Evolutionary conservation across 2,797 vertebrate species (phyloP).

Genomic region (Octomys mimax): DNA sequence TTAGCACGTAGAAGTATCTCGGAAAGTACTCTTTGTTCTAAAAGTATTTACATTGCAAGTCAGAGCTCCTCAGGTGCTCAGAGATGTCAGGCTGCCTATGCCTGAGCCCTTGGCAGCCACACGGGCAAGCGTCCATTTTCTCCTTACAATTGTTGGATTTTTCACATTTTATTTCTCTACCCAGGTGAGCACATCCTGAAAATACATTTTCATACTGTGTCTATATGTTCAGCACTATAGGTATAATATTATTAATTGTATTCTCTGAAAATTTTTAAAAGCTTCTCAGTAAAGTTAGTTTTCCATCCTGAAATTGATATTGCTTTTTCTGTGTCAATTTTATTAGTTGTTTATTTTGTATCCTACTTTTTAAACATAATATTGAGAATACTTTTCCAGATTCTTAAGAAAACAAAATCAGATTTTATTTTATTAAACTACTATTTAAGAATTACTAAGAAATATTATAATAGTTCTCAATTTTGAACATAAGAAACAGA

Average conservation of each 20-base stretch:
- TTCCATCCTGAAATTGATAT: background rate
- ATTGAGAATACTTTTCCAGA: background rate
- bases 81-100: background rate
- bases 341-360: background rate
- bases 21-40: background rate
- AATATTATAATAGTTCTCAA: background rate
- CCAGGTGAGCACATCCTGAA: background rate
- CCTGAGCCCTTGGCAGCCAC: background rate
- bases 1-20: background rate
- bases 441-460: background rate
- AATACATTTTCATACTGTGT: background rate
- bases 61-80: background rate
- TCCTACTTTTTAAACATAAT: background rate
- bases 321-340: background rate
- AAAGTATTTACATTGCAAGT: background rate
- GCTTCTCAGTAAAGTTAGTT: background rate
- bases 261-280: background rate
- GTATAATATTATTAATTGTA: background rate
- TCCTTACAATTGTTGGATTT: fast-evolving
- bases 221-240: background rate
- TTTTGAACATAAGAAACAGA: background rate
- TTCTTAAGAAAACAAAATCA: background rate
- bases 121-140: too few relatives aligned
- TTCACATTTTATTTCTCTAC: too few relatives aligned
- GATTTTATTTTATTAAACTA: background rate